phyloP scores from a whole-genome alignment of 92 coral and sea anemone genomes.

The Scolanthus callimorphus region DNA sequence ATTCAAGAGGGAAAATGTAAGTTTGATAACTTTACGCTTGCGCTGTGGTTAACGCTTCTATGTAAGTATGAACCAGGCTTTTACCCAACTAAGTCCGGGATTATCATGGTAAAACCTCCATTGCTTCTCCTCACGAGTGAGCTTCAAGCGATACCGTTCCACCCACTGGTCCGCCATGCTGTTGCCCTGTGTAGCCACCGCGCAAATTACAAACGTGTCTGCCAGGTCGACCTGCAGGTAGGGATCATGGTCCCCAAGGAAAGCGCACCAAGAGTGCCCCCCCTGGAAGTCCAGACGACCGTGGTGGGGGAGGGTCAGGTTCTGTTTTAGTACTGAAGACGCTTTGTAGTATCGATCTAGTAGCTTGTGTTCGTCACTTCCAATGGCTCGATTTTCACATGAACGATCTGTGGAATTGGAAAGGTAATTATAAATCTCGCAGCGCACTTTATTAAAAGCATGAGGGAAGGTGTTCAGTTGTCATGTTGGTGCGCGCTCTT shows the following conservation, averaged over 20 bases:
- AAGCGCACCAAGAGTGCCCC: slow-evolving; percentile 12
- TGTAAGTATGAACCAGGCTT: background rate
- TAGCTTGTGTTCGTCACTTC: too few species aligned
- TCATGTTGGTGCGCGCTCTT: too few species aligned
- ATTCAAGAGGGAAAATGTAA: too few species aligned
- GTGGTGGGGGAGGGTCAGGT: slow-evolving; percentile 5
- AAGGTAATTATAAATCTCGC: too few species aligned
- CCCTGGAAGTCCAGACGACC: slow-evolving; percentile 4
- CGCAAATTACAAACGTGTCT: slow-evolving; percentile 12
- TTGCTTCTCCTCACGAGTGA: slow-evolving; percentile 17
- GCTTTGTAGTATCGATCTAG: too few species aligned
- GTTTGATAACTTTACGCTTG: too few species aligned
- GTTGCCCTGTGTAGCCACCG: slow-evolving; percentile 11
- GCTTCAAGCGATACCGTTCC: slow-evolving; percentile 11
- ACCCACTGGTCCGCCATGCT: slow-evolving; percentile 9
- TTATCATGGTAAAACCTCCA: slow-evolving; percentile 34
- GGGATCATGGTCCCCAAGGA: background rate
- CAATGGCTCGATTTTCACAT: too few species aligned
- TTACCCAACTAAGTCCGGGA: slow-evolving; percentile 3
- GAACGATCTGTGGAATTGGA: too few species aligned
- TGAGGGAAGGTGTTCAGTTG: too few species aligned
- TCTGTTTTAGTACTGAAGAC: background rate
- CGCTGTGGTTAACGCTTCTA: too few species aligned
- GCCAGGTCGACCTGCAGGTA: slow-evolving; percentile 14
- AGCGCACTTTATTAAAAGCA: too few species aligned